These are phyloP conservation scores for Drosophila carrolli DNA, from an alignment of 1,140 invertebrate species.

Conservation along the genomic window DNA sequence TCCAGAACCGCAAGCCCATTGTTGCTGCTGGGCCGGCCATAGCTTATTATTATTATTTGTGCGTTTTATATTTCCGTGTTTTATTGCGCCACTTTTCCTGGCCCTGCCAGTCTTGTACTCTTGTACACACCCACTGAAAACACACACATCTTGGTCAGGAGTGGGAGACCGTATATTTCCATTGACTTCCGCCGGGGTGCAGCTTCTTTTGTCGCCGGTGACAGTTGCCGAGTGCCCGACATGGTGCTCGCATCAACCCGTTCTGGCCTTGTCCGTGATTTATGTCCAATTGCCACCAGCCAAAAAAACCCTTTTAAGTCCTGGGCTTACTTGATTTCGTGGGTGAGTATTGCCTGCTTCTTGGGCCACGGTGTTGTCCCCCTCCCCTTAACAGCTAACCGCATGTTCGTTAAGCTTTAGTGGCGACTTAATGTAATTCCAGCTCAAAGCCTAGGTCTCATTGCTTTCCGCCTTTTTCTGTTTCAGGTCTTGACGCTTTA, in stretches of 20 bases:
- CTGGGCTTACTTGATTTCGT: constrained; percentile 40
- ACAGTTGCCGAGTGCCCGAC: constrained; percentile 63
- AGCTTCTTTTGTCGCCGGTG: constrained; percentile 71
- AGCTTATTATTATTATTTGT: constrained; percentile 82
- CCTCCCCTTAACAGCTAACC: constrained; percentile 49
- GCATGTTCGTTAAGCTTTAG: constrained; percentile 55
- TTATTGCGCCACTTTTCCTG: constrained; percentile 77
- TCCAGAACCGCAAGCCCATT: constrained; percentile 44
- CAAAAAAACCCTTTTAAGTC: constrained; percentile 51
- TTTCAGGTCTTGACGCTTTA: constrained; percentile 84
- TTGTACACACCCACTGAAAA: constrained; percentile 3
- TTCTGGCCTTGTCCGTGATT: constrained; percentile 46
- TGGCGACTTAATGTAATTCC: constrained; percentile 18
- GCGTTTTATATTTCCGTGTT: constrained; percentile 83
- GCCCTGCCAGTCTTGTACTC: constrained; percentile 13
- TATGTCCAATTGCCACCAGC: constrained; percentile 51
- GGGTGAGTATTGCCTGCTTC: constrained; percentile 40
- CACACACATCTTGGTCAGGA: not conserved
- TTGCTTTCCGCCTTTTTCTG: not conserved
- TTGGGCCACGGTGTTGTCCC: constrained; percentile 16
- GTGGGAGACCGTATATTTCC: constrained; percentile 38
- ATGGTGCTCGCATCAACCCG: constrained; percentile 22
- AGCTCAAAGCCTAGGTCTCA: not conserved
- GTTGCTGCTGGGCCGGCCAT: constrained; percentile 46
- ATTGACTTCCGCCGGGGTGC: constrained; percentile 61